Evolutionary conservation across 2,797 vertebrate species (phyloP).

Genomic region (Melanotaenia boesemani): DNA sequence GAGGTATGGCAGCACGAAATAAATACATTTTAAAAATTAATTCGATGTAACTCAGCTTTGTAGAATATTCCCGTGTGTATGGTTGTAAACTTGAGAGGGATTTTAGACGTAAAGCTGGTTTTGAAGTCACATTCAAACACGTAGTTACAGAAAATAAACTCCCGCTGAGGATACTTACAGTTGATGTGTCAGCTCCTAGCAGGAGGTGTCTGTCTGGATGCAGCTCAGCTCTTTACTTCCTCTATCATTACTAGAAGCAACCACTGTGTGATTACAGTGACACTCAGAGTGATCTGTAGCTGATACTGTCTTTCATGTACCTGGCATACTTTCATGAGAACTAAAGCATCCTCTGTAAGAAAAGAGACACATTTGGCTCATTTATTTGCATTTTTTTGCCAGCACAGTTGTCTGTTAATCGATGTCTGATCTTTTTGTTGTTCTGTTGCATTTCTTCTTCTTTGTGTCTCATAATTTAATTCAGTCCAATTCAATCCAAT

Average conservation of each 20-base stretch:
- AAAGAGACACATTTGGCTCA: background rate
- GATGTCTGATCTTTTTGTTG: no score
- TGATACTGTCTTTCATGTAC: background rate
- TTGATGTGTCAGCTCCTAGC: slow-evolving; percentile 4
- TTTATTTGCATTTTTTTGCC: no score
- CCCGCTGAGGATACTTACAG: slow-evolving; percentile 3
- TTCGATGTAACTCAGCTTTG: background rate
- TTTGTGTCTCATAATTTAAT: no score
- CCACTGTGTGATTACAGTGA: slow-evolving; percentile 9
- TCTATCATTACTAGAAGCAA: slow-evolving; percentile 16
- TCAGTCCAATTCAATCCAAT: no score
- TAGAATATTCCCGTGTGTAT: background rate
- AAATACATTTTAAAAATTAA: background rate
- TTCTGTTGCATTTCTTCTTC: no score
- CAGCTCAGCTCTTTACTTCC: slow-evolving; percentile 11
- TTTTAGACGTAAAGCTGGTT: background rate
- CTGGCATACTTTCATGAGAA: background rate
- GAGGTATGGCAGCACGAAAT: background rate
- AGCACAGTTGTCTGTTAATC: background rate
- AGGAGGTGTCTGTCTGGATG: slow-evolving; percentile 14
- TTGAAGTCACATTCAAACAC: background rate
- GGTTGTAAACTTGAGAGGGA: background rate
- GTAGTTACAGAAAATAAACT: background rate
- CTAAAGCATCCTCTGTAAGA: background rate
- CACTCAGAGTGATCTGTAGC: slow-evolving; percentile 5